phyloP scores from a whole-genome alignment of 2,113 vertebrate species.

The Murina feae region DNA sequence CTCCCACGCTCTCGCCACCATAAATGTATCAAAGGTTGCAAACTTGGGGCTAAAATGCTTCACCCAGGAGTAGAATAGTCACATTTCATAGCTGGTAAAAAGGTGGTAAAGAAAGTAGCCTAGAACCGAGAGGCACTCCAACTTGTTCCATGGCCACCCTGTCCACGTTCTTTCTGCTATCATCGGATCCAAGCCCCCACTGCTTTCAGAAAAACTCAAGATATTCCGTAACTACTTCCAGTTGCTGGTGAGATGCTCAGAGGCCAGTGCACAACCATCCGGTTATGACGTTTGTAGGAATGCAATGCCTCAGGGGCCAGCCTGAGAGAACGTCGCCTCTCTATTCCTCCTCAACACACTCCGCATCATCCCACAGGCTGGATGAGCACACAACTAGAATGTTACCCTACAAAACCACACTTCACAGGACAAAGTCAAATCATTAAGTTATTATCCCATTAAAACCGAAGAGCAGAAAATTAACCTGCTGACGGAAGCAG shows the following conservation, averaged over 20 bases:
- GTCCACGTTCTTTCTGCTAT: background rate
- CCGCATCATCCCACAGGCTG: background rate
- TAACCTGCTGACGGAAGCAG: background rate
- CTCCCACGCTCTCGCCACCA: background rate
- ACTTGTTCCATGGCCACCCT: background rate
- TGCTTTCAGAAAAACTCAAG: background rate
- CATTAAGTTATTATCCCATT: background rate
- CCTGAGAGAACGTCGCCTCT: background rate
- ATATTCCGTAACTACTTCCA: background rate
- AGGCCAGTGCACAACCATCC: background rate
- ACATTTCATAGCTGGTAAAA: background rate
- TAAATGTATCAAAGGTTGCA: background rate
- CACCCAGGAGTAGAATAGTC: background rate
- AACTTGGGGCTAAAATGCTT: background rate
- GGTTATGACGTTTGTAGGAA: background rate
- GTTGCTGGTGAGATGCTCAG: background rate
- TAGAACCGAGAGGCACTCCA: background rate
- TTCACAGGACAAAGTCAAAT: background rate
- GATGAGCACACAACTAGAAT: background rate
- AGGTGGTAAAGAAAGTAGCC: background rate
- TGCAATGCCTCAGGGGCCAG: background rate
- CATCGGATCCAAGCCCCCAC: background rate
- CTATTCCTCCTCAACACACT: background rate
- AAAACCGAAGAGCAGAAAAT: conserved; percentile 12
- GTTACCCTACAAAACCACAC: background rate